Percentiles rank a stretch among this genome's conserved stretches.
Conservation (phyloP, 2,113 vertebrate species). For the Scartelaos histophorus region DNA sequence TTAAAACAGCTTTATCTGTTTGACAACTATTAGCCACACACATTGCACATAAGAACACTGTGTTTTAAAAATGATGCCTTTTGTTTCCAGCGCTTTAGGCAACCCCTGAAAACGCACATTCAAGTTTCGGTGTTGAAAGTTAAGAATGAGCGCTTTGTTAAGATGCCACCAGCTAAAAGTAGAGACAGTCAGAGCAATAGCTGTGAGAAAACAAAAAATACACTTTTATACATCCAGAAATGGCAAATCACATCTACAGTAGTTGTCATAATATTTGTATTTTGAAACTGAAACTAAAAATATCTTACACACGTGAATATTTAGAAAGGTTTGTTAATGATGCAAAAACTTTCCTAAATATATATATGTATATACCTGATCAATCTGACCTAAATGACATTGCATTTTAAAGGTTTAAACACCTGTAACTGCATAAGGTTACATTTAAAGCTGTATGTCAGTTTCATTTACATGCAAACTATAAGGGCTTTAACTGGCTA, state of each 20-base stretch:
- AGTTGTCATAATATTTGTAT: constrained; percentile 2
- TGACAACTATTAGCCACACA: neutral
- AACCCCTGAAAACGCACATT: neutral
- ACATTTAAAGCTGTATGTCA: neutral
- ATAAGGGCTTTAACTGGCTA: neutral
- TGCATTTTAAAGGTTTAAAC: neutral
- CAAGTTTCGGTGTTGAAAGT: neutral
- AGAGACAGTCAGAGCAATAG: neutral
- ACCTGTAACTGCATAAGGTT: neutral
- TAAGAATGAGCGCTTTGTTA: neutral
- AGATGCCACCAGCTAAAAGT: neutral
- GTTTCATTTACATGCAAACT: neutral
- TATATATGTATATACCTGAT: neutral
- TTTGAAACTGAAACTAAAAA: constrained; percentile 2
- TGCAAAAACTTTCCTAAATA: neutral
- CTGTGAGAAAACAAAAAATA: neutral
- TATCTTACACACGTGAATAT: neutral
- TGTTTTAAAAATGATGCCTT: neutral
- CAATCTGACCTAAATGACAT: constrained; percentile 1
- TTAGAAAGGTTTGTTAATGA: constrained; percentile 4
- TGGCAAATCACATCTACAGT: neutral
- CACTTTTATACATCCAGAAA: neutral
- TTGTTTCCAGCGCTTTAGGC: neutral
- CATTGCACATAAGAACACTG: neutral
- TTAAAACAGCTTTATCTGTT: neutral